Base-by-base conservation (phyloP, 2,888 invertebrate genomes). In the Metalampra italica region DNA sequence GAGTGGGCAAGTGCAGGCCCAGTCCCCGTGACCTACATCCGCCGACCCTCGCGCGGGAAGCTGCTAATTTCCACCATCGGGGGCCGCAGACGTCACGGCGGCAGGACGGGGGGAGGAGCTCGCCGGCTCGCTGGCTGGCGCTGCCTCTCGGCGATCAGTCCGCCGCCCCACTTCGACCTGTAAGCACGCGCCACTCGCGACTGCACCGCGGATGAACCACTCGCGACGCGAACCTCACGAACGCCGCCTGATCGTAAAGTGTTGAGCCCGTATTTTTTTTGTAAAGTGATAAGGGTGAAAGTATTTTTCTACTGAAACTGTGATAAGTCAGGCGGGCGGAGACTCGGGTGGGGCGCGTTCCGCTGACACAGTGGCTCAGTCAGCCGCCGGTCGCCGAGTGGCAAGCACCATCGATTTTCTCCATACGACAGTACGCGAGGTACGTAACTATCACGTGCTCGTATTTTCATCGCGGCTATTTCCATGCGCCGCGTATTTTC, bases 281-380 rank as follows among this genome's bases (percentile, higher is more conserved):
- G 62, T 73, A 69, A 71, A 68, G 79, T 82, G 53, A 44, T 50
- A 68, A 74, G 71, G 61, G 79, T 79, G 78, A 74, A 78, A 78
- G 44, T 75, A 72, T 75, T 75, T 78, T 70, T 81, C 76, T 71
- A 66, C 57, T 58, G 61, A 70, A 75, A 67, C 77, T 84, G 88
- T 86, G 88, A 83, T 78, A 81, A 71, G 63, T 74, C 74, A 71
- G 76, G 78, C 82, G 77, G 76, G 78, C 73, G 71, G 71, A 81
- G 77, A 75, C 75, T 80, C 82, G 82, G 83, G 85, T 75, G 82
- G 82, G 87, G 87, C 87, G 84, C 80, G 84, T 78, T 77, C 82
- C 68, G 80, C 85, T 90, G 90, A 90, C 90, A 90, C 83, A 86
- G 83, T 91, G 91, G 90, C 91, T 90, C 90, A 91, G 90, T 90